Percentiles rank a stretch among this genome's conserved stretches.
Evolutionary conservation across 2,113 vertebrate species (phyloP).

Genomic region (Etheostoma cragini): DNA sequence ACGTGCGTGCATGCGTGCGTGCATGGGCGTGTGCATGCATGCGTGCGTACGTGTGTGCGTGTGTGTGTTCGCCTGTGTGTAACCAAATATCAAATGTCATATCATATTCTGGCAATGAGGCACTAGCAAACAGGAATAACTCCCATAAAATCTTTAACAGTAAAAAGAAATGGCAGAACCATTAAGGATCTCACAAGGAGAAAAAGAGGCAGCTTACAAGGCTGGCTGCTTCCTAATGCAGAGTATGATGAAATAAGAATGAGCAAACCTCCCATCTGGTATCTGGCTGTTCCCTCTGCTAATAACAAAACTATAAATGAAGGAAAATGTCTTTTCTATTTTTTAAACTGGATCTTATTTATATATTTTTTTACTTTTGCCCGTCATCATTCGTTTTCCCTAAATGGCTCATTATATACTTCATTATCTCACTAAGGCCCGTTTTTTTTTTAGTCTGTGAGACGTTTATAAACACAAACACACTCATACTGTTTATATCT

Average conservation of each 20-base stretch:
- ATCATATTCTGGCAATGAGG: not conserved
- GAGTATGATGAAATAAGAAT: constrained; percentile 30
- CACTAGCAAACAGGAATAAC: not conserved
- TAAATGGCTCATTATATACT: not conserved
- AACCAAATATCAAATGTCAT: constrained; percentile 46
- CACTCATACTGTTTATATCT: not conserved
- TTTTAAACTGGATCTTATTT: not conserved
- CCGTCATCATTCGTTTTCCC: not conserved
- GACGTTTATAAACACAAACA: not conserved
- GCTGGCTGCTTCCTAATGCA: constrained; percentile 2
- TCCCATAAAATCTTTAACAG: constrained; percentile 9
- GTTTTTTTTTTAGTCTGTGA: not conserved
- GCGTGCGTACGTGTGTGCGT: constrained; percentile 21
- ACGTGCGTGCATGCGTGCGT: not conserved
- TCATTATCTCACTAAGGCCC: not conserved
- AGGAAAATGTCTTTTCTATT: not conserved
- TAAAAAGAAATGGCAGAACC: not conserved
- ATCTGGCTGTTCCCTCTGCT: not conserved
- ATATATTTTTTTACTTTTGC: not conserved
- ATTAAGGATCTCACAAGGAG: not conserved
- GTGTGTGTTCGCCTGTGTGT: constrained; percentile 70
- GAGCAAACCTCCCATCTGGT: constrained; percentile 18
- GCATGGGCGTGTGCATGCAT: constrained; percentile 17
- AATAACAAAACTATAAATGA: not conserved
- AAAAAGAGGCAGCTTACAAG: constrained; percentile 1